Evolutionary conservation across 2,888 invertebrate species (phyloP), one percentile per base, ranked within the genome.

Genomic region (Operophtera brumata): DNA sequence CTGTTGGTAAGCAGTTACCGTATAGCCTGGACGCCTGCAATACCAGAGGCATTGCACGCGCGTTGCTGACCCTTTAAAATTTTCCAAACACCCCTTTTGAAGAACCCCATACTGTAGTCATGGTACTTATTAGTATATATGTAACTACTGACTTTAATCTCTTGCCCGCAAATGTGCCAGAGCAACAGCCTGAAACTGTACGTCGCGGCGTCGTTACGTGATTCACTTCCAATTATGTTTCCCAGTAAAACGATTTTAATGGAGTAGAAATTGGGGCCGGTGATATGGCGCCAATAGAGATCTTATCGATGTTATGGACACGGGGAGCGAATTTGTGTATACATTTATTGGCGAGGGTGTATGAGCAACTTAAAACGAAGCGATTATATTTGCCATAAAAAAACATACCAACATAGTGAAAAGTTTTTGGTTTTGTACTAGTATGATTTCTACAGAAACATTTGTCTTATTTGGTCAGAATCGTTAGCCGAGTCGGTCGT

Each of bases 211-310:
- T 20, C 20, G 14, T 36, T 53, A 56, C 50, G 47, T 69, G 69
- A 69, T 65, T 68, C 71, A 70, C 58, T 63, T 58, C 59, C 73
- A 78, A 78, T 78, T 79, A 71, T 62, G 59, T 53, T 58, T 58
- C 54, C 57, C 54, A 61, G 64, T 70, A 71, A 74, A 75, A 78
- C 77, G 69, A 77, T 78, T 72, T 74, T 75, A 75, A 78, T 74
- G 70, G 75, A 70, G 70, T 66, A 65, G 67, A 73, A 78, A 76
- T 77, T 75, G 70, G 69, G 64, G 62, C 57, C 36, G 54, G 63
- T 69, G 75, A 73, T 77, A 77, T 70, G 67, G 59, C 62, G 60
- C 69, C 67, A 69, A 68, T 73, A 67, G 67, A 71, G 77, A 78
- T 69, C 66, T 58, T 76, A 78, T 73, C 71, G 35, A 49, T 14